Conservation (phyloP, 2,888 invertebrate genomes). For the Drosophila colorata region DNA sequence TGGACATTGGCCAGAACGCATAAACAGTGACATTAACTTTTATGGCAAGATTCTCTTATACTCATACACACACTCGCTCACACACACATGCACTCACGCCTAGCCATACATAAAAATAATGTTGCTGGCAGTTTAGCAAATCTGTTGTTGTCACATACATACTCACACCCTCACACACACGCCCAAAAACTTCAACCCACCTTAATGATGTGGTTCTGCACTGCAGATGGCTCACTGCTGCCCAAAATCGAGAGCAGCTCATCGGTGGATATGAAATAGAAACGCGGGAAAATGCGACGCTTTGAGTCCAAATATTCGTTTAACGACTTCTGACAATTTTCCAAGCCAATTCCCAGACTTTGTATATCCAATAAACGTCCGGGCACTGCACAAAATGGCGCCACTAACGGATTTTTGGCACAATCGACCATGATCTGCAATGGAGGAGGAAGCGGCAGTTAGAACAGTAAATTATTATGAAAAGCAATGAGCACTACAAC, state of each 20-base stretch:
- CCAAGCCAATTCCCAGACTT: slow-evolving; percentile 90
- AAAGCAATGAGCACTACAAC: slow-evolving; percentile 57
- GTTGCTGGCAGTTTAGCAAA: slow-evolving; percentile 79
- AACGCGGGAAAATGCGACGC: slow-evolving; percentile 94
- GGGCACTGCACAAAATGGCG: slow-evolving; percentile 90
- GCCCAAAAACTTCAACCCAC: slow-evolving; percentile 84
- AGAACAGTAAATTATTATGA: slow-evolving; percentile 71
- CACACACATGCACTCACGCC: slow-evolving; percentile 29
- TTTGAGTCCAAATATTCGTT: slow-evolving; percentile 96
- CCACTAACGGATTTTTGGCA: slow-evolving; percentile 91
- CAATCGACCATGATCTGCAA: slow-evolving; percentile 93
- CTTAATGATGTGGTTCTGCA: slow-evolving; percentile 97
- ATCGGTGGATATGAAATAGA: slow-evolving; percentile 97
- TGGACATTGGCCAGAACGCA: slow-evolving; percentile 80
- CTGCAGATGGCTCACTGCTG: slow-evolving; percentile 92
- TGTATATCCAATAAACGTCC: slow-evolving; percentile 92
- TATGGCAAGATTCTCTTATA: slow-evolving; percentile 67
- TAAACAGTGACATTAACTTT: slow-evolving; percentile 82
- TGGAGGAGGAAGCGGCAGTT: slow-evolving; percentile 57
- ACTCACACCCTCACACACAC: slow-evolving; percentile 10
- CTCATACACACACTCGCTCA: slow-evolving; percentile 22
- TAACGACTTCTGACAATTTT: slow-evolving; percentile 95
- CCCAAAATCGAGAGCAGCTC: slow-evolving; percentile 95
- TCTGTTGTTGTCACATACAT: slow-evolving; percentile 75
- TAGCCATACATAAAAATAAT: slow-evolving; percentile 76